Evolutionary conservation across 2,888 invertebrate genomes (phyloP).

Genomic region (Brenthis daphne): DNA sequence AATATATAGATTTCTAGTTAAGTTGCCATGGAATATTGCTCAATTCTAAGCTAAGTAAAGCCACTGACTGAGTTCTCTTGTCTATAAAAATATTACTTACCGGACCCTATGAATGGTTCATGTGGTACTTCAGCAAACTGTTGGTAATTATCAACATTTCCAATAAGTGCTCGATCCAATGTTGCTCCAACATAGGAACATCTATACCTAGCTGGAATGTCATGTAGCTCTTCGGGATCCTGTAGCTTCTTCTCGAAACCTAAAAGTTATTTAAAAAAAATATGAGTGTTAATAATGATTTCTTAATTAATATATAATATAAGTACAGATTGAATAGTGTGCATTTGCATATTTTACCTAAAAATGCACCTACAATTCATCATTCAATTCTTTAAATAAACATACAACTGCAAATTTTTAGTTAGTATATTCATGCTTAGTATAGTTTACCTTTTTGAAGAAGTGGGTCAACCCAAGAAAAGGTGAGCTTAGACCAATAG

Average conservation of each 20-base stretch:
- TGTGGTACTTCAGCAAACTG: constrained; percentile 72
- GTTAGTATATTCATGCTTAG: no score
- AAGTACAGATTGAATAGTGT: neutral
- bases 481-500: constrained; percentile 88
- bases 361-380: no score
- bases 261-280: constrained; percentile 42
- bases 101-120: constrained; percentile 74
- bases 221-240: constrained; percentile 91
- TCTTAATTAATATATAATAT: neutral
- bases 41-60: no score
- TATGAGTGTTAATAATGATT: neutral
- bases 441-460: constrained; percentile 85
- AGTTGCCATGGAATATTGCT: neutral
- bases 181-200: constrained; percentile 83
- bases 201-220: constrained; percentile 86
- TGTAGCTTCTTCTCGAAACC: constrained; percentile 86
- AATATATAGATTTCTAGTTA: no score
- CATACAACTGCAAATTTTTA: no score
- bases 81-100: constrained; percentile 44
- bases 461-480: constrained; percentile 93
- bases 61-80: neutral
- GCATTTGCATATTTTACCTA: no score
- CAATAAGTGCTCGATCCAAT: constrained; percentile 81
- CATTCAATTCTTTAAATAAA: no score
- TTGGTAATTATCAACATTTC: constrained; percentile 76